A percentile compares a stretch with the other conserved stretches of the same genome.
These are phyloP conservation scores for Cirrhinus molitorella DNA, from an alignment of 2,797 vertebrate genomes.

Conservation along the genomic window DNA sequence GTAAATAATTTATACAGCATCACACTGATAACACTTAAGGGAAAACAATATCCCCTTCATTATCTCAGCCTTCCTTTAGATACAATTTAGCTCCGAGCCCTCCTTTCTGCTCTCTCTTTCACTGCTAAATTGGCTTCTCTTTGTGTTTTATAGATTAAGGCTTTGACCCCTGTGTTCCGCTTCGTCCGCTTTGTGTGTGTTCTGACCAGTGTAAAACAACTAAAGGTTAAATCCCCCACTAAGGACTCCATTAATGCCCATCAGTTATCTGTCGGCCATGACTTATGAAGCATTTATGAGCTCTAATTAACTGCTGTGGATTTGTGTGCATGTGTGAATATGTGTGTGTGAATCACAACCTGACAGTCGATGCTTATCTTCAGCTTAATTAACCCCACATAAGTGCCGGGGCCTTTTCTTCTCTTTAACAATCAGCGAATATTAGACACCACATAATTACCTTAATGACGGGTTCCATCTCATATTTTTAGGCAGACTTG, in stretches of 20 bases:
- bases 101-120: slow-evolving; percentile 21
- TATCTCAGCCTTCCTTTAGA: slow-evolving; percentile 31
- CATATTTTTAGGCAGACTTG: slow-evolving; percentile 28
- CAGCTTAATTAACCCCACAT: slow-evolving; percentile 68
- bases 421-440: slow-evolving; percentile 48
- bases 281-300: slow-evolving; percentile 78
- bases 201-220: slow-evolving; percentile 49
- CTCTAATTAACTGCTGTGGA: slow-evolving; percentile 78
- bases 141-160: slow-evolving; percentile 46
- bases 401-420: slow-evolving; percentile 41
- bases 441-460: slow-evolving; percentile 50
- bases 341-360: slow-evolving; percentile 68
- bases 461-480: slow-evolving; percentile 43
- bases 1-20: slow-evolving; percentile 33
- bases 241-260: slow-evolving; percentile 67
- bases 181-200: slow-evolving; percentile 27
- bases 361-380: slow-evolving; percentile 78
- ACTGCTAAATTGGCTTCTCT: slow-evolving; percentile 42
- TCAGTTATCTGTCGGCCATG: slow-evolving; percentile 71
- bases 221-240: slow-evolving; percentile 58
- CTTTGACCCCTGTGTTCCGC: slow-evolving; percentile 33
- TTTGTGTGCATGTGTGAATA: slow-evolving; percentile 70
- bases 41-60: slow-evolving; percentile 13
- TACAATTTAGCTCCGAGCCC: slow-evolving; percentile 14
- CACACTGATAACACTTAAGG: slow-evolving; percentile 14